Conservation (phyloP, 2,797 vertebrate genomes). For the Vipera ursinii region DNA sequence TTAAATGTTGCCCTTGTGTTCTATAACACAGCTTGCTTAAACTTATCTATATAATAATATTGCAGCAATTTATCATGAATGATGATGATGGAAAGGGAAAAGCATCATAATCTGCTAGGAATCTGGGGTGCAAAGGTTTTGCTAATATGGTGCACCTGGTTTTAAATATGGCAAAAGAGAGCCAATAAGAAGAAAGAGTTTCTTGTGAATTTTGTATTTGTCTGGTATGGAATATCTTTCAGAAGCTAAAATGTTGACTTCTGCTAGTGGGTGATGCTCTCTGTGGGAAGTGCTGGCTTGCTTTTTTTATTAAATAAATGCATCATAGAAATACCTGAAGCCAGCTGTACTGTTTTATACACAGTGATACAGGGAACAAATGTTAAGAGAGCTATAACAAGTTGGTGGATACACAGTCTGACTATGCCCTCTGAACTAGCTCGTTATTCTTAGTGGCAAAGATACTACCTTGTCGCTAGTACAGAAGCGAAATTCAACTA, state of each 20-base stretch:
- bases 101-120: neutral
- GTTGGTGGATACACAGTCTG: neutral
- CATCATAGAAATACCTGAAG: neutral
- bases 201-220: neutral
- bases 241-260: neutral
- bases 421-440: neutral
- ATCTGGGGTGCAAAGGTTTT: neutral
- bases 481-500: neutral
- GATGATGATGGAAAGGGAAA: neutral
- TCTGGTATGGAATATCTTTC: neutral
- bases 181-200: neutral
- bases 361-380: neutral
- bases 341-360: neutral
- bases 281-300: neutral
- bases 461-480: neutral
- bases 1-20: constrained; percentile 41
- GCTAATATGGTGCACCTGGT: neutral
- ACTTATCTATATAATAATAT: neutral
- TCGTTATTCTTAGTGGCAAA: neutral
- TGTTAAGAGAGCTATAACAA: neutral
- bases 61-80: neutral
- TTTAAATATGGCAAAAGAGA: neutral
- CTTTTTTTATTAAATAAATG: neutral
- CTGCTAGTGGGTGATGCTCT: neutral
- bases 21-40: constrained; percentile 25